Conservation (phyloP, 1,140 invertebrate genomes). For the Drosophila asahinai region DNA sequence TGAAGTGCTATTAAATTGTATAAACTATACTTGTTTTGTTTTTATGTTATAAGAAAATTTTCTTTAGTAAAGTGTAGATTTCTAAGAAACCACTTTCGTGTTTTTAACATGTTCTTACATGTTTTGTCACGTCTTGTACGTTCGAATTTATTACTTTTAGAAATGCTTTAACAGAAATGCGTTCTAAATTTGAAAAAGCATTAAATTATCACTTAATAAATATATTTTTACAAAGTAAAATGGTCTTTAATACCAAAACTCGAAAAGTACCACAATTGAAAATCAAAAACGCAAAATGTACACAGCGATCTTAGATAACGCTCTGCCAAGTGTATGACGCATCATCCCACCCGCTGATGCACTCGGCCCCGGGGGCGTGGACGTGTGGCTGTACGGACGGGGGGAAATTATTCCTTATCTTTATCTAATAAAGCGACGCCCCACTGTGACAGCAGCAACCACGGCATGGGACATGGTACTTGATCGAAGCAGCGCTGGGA, state of each 20-base stretch:
- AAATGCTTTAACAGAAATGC: no score
- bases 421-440: constrained; percentile 9
- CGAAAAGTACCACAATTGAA: not conserved
- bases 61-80: not conserved
- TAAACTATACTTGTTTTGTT: not conserved
- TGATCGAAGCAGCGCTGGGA: constrained; percentile 32
- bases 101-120: not conserved
- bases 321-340: constrained; percentile 5
- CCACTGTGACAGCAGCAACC: constrained; percentile 16
- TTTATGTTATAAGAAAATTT: not conserved
- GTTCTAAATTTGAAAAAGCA: no score
- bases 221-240: not conserved
- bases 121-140: not conserved
- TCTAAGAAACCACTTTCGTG: not conserved
- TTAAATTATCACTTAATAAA: not conserved
- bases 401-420: constrained; percentile 11
- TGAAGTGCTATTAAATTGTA: not conserved
- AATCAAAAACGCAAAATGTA: not conserved
- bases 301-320: not conserved
- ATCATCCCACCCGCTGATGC: constrained; percentile 8
- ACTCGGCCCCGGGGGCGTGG: not conserved
- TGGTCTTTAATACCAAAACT: no score
- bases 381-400: not conserved
- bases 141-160: no score
- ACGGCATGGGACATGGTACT: not conserved